These are phyloP conservation scores for Trissolcus basalis DNA, from an alignment of 1,140 invertebrate genomes.

Conservation along the genomic window DNA sequence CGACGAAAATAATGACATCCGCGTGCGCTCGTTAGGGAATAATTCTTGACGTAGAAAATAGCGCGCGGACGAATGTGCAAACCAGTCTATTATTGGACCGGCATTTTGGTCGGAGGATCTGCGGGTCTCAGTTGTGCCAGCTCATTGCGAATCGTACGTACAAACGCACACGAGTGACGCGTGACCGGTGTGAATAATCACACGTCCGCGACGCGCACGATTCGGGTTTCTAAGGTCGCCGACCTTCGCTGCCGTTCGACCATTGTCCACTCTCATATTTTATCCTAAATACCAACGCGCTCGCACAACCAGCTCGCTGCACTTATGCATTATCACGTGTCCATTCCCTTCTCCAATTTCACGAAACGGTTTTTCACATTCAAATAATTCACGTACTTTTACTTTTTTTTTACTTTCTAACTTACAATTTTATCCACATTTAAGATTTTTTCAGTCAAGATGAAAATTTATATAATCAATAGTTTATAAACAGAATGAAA, in stretches of 20 bases:
- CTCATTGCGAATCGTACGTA: conserved; percentile 34
- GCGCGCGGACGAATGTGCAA: conserved; percentile 29
- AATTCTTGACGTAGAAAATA: conserved; percentile 46
- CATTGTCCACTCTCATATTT: conserved; percentile 50
- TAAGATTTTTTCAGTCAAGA: no score
- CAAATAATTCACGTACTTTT: no score
- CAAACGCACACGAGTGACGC: conserved; percentile 32
- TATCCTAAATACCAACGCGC: conserved; percentile 54
- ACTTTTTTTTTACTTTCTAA: background rate
- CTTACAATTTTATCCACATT: no score
- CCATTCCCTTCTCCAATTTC: no score
- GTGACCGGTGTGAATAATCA: conserved; percentile 46
- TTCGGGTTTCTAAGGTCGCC: conserved; percentile 53
- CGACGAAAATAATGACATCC: conserved; percentile 51
- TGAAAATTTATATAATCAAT: no score
- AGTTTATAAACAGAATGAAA: no score
- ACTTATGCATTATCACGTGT: no score
- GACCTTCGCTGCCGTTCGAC: conserved; percentile 44
- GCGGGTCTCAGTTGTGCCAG: conserved; percentile 29
- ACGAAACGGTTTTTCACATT: no score
- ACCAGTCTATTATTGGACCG: conserved; percentile 43
- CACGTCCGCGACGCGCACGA: conserved; percentile 40
- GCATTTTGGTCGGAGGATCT: conserved; percentile 22
- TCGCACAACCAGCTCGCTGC: conserved; percentile 22
- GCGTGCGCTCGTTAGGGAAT: conserved; percentile 47